Percentiles rank a stretch among this genome's conserved stretches.
phyloP scores from a whole-genome alignment of 2,888 invertebrate species.

The Agelastica alni region DNA sequence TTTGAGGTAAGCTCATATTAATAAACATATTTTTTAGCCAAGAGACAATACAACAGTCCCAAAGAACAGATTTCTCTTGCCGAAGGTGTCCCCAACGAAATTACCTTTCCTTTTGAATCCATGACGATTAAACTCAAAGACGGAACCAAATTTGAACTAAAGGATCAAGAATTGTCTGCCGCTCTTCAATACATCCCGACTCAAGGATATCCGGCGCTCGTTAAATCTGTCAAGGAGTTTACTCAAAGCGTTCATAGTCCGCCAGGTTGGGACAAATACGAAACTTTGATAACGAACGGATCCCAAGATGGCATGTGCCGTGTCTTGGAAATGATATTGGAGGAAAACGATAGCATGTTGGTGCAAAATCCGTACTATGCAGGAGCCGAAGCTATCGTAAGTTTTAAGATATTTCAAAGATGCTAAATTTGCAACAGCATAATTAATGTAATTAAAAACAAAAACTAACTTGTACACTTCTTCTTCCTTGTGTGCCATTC shows the following conservation, averaged over 20 bases:
- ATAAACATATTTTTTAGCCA: no score
- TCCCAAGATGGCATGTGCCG: constrained; percentile 80
- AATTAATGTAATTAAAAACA: no score
- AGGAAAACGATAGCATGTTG: constrained; percentile 70
- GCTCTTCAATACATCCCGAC: constrained; percentile 79
- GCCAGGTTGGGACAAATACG: constrained; percentile 65
- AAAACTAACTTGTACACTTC: no score
- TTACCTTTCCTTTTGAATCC: constrained; percentile 70
- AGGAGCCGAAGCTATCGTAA: constrained; percentile 69
- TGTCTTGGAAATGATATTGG: constrained; percentile 72
- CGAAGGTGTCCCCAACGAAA: constrained; percentile 76
- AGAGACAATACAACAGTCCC: constrained; percentile 58
- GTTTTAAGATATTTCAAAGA: no score
- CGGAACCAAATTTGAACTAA: constrained; percentile 60
- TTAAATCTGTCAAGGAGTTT: constrained; percentile 65
- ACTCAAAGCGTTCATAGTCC: constrained; percentile 69
- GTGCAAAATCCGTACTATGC: constrained; percentile 74
- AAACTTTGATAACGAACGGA: constrained; percentile 72
- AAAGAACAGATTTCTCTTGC: constrained; percentile 66
- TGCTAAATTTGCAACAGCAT: no score
- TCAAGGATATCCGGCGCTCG: constrained; percentile 66
- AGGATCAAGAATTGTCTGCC: constrained; percentile 64
- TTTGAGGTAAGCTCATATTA: no score
- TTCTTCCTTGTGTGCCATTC: no score
- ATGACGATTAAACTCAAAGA: constrained; percentile 64